Conservation (phyloP, 2,113 vertebrate genomes). For the Melanotaenia duboulayi region DNA sequence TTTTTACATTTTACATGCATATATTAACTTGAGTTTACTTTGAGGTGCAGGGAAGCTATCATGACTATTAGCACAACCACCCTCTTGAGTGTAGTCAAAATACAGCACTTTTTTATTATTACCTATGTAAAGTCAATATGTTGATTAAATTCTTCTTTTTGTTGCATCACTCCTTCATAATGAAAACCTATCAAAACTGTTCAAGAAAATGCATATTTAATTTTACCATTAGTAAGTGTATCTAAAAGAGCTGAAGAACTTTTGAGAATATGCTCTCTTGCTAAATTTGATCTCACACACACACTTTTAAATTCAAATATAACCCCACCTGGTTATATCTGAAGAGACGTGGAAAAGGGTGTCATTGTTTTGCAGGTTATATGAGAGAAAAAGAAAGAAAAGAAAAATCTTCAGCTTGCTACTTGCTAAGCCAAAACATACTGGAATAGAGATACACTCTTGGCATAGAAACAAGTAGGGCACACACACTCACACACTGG, state of each 20-base stretch:
- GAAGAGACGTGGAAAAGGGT: background rate
- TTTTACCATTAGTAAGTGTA: background rate
- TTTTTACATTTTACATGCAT: background rate
- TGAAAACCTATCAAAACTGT: background rate
- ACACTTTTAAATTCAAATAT: background rate
- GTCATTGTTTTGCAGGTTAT: background rate
- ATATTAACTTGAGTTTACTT: background rate
- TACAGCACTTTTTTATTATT: background rate
- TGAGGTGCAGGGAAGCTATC: background rate
- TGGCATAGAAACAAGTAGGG: slow-evolving; percentile 39
- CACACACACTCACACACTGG: slow-evolving; percentile 1
- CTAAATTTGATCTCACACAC: background rate
- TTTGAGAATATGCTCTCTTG: too few relatives aligned
- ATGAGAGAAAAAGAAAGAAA: background rate
- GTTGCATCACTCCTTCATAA: background rate
- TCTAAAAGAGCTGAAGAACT: background rate
- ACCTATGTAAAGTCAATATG: background rate
- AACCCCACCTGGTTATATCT: background rate
- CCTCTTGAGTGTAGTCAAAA: background rate
- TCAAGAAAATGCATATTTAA: background rate
- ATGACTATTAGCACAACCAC: background rate
- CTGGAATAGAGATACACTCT: background rate
- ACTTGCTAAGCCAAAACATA: slow-evolving; percentile 11
- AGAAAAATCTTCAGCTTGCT: slow-evolving; percentile 14
- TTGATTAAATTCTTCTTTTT: background rate